A percentile compares a stretch with the other conserved stretches of the same genome.
phyloP scores from a whole-genome alignment of 1,140 invertebrate species.

The Eumeta japonica region DNA sequence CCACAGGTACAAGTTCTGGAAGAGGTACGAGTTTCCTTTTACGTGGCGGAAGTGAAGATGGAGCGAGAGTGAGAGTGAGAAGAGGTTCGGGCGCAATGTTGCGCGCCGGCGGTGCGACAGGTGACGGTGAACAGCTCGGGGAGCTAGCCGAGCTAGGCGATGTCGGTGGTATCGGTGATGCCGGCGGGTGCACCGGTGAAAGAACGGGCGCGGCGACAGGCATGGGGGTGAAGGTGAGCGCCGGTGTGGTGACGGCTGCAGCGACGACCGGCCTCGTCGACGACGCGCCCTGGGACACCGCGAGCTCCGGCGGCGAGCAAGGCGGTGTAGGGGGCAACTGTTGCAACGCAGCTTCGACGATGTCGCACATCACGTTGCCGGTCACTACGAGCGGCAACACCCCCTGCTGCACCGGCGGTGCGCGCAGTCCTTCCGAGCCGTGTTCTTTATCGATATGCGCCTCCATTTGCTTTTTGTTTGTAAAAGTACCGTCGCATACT shows the following conservation, averaged over 20 bases:
- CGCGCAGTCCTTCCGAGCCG: slow-evolving; percentile 63
- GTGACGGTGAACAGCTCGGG: slow-evolving; percentile 59
- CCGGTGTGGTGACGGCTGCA: slow-evolving; percentile 6
- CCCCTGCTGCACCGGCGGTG: slow-evolving; percentile 27
- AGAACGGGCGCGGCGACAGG: slow-evolving; percentile 6
- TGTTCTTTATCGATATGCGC: slow-evolving; percentile 84
- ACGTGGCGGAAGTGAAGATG: slow-evolving; percentile 69
- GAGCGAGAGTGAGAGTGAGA: slow-evolving; percentile 45
- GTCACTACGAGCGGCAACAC: slow-evolving; percentile 40
- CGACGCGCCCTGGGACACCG: slow-evolving; percentile 62
- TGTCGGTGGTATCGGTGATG: slow-evolving; percentile 42
- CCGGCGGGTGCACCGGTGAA: slow-evolving; percentile 15
- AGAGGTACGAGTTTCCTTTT: slow-evolving; percentile 76
- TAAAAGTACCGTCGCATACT: slow-evolving; percentile 85
- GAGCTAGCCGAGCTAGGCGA: slow-evolving; percentile 60
- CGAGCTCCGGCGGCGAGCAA: slow-evolving; percentile 63
- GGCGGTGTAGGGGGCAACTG: slow-evolving; percentile 64
- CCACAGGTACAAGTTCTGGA: slow-evolving; percentile 22
- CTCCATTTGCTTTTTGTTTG: slow-evolving; percentile 86
- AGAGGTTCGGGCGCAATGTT: slow-evolving; percentile 55
- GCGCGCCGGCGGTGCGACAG: slow-evolving; percentile 61
- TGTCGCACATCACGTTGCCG: slow-evolving; percentile 67
- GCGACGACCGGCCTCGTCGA: slow-evolving; percentile 24
- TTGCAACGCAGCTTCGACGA: slow-evolving; percentile 71
- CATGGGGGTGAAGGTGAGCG: slow-evolving; percentile 3